Evolutionary conservation across 1,140 invertebrate genomes (phyloP), one percentile per base, ranked within the genome.

Genomic region (Vollenhovia emeryi): DNA sequence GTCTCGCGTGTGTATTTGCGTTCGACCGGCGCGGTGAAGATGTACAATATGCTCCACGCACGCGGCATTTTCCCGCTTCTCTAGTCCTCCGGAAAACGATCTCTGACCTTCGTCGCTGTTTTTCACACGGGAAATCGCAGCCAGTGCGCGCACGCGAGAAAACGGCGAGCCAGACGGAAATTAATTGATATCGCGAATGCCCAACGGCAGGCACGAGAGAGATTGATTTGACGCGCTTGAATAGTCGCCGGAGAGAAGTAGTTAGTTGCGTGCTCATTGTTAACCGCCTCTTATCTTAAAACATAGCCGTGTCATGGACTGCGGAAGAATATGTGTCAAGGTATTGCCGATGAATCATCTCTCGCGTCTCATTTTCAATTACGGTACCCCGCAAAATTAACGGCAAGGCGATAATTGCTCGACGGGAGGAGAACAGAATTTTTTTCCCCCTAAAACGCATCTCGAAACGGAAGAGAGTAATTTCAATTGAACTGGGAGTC

Each of bases 151-250:
- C 50, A 18, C 64, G 36, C 78, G 78, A 82, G 66, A 45, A 73
- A 71, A 57, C 40, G n/a, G n/a, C n/a, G 50, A 57, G 50, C 78
- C 27, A 43, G 78, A 73, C 66, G 40, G 78, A 71, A 82, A 82
- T 82, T 82, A 82, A 82, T 82, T 71, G 52, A 57, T 82, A 82
- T 59, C 52, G 78, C 78, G 36, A 21, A 73, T 82, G 27, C 78
- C 78, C 43, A 55, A 50, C 50, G 78, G 66, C 66, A 73, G 62
- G 71, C 78, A 68, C 66, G 50, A 43, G 50, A 43, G 50, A 82
- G 66, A 82, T 82, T 73, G 78, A 82, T 82, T 82, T 73, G 78
- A 82, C 78, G 78, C 66, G 66, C 78, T 82, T 82, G 78, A 82
- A 82, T 69, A 45, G 78, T 73, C 55, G 36, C 78, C 40, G 50